Base-by-base conservation (phyloP, 1,140 invertebrate species). In the Lanistes nyassanus region DNA sequence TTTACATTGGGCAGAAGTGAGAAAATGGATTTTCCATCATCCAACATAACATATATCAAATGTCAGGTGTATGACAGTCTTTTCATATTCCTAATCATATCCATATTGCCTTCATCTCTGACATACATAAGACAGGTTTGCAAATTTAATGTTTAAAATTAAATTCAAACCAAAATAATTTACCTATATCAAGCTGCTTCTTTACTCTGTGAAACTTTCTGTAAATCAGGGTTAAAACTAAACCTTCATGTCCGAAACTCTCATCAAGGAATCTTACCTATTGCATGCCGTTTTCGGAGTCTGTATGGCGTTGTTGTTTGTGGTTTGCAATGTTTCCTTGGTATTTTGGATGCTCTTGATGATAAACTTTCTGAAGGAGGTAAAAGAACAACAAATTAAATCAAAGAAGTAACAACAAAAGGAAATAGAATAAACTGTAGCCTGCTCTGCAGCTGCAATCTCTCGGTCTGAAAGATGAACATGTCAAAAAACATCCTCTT, bases 301-400 rank as follows among this genome's bases (percentile, higher is more conserved):
- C 82, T 81, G 71, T 83, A 83, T 62, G 85, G 85, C 42, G 85
- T 86, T 23, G 82, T 84, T 7, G 81, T 77, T 62, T 81, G 81
- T 26, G 80, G 83, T 68, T 76, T 78, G 55, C 76, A 47, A 26
- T 53, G 37, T 26, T 39, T 53, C 42, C 71, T 58, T 55, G 36
- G 4, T 36, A n/a, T n/a, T 7, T 34, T 23, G 39, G 67, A 70
- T 29, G 9, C 42, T 66, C 58, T 73, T 39, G 58, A 31, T 39
- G 56, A 62, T 73, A 29, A 69, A 58, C 26, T 72, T 0, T 55
- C 74, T 47, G 80, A 76, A 34, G 79, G 76, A 26, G n/a, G n/a
- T n/a, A 36, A 47, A 29, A 72, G 7, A 75, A 5, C n/a, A 6
- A 42, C 5, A 13, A 6, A 42, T 42, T 6, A 42, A 13, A 42